These are phyloP conservation scores for Prochilodus magdalenae DNA, from an alignment of 2,113 vertebrate genomes.

Conservation along the genomic window DNA sequence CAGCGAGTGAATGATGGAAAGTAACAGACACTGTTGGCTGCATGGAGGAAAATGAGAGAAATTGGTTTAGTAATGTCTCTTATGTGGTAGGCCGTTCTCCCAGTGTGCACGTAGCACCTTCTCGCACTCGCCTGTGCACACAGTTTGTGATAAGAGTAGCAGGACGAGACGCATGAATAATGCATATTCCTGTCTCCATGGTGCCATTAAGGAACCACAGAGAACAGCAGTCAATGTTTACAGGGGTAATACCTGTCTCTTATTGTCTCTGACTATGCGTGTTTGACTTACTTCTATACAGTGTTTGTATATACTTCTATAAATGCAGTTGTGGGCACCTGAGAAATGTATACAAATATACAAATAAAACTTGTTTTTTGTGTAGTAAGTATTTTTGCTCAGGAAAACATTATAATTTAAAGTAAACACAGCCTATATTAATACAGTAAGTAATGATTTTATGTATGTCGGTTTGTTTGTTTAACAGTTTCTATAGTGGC, in stretches of 20 bases:
- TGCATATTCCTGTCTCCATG: slow-evolving; percentile 46
- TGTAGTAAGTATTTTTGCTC: too few relatives aligned
- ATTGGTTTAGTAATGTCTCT: neutral
- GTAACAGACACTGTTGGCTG: neutral
- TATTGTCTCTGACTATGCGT: neutral
- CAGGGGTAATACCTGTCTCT: slow-evolving; percentile 14
- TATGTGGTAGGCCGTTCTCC: neutral
- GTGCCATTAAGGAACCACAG: slow-evolving; percentile 36
- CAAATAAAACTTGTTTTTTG: too few relatives aligned
- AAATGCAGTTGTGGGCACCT: too few relatives aligned
- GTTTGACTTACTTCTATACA: neutral
- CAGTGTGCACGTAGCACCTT: neutral
- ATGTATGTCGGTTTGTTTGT: too few relatives aligned
- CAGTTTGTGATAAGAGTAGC: slow-evolving; percentile 26
- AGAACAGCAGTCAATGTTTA: slow-evolving; percentile 30
- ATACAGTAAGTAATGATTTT: too few relatives aligned
- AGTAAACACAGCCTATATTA: too few relatives aligned
- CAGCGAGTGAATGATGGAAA: too few relatives aligned
- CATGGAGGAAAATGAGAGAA: neutral
- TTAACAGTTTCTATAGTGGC: too few relatives aligned
- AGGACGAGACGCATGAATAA: slow-evolving; percentile 43
- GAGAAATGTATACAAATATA: too few relatives aligned
- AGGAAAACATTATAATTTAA: too few relatives aligned
- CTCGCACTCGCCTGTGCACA: neutral
- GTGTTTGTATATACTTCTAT: too few relatives aligned